Base-by-base conservation (phyloP, 2,888 invertebrate genomes). In the Abrostola triplasia region DNA sequence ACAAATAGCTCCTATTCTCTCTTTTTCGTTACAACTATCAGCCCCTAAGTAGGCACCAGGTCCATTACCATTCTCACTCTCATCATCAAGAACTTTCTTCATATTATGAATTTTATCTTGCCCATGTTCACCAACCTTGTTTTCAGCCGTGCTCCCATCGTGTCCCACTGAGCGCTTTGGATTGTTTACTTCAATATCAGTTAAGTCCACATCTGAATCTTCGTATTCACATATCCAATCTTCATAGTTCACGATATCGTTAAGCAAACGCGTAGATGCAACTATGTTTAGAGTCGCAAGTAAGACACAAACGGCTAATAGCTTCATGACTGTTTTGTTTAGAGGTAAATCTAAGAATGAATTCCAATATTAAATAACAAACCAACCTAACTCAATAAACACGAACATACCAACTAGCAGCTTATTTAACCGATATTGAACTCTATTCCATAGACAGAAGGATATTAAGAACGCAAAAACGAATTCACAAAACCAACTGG, bases 191-290 rank as follows among this genome's bases (percentile, higher is more conserved):
- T 47, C 6, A 11, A 40, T 13, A 6, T 24, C 35, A 2, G 38
- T 51, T 47, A 24, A 24, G 7, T 48, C 52, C 5, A 53, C 44
- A 36, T 47, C 7, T 51, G 6, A 13, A 13, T 57, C 52, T 13
- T 47, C 42, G 35, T 52, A 52, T 24, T 44, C 59, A 40, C 60
- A 60, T 5, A 55, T 42, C 62, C 57, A 57, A 0, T 52, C 52
- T 9, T 57, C 52, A 5, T 40, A 51, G 24, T 11, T 44, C 5
- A 47, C 37, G 9, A 52, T 57, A 12, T 9, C 11, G n/a, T 24
- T 51, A 0, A 8, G 9, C 13, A 5, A 42, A 1, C 8, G 6
- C 0, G 40, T 36, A 38, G 48, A 48, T 40, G 47, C 44, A 13
- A 48, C 52, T 9, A 41, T 13, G 6, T 47, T 13, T 40, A 48